Percentiles rank a stretch among this genome's conserved stretches.
phyloP scores from a whole-genome alignment of 2,113 vertebrate genomes.

The Mus pahari region DNA sequence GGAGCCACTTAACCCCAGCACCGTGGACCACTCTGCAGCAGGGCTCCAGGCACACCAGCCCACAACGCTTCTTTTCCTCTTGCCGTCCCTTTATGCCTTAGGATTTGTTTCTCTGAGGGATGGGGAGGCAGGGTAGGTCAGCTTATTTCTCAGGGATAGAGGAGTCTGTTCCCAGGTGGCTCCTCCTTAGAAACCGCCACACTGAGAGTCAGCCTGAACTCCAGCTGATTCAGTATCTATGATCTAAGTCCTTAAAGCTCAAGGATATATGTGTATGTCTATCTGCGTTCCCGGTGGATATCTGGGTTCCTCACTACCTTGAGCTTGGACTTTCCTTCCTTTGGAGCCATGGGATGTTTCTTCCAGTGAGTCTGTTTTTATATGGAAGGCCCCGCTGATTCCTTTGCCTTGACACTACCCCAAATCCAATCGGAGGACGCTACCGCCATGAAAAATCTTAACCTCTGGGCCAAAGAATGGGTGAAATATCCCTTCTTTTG shows the following conservation, averaged over 20 bases:
- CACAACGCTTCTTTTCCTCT: neutral
- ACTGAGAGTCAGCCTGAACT: constrained; percentile 1
- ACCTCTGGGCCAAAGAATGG: neutral
- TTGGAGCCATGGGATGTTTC: neutral
- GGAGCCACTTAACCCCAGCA: constrained; percentile 66
- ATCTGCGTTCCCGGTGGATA: neutral
- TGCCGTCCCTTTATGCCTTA: constrained; percentile 28
- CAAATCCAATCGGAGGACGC: neutral
- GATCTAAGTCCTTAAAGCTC: constrained; percentile 30
- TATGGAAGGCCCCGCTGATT: neutral
- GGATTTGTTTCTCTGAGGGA: constrained; percentile 15
- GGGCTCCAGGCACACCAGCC: neutral
- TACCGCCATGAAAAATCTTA: neutral
- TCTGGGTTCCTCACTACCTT: neutral
- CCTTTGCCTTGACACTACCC: neutral
- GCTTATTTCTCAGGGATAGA: constrained; percentile 30
- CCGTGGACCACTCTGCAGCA: constrained; percentile 23
- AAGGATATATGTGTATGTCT: neutral
- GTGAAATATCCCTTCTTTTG: neutral
- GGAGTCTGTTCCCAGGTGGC: neutral
- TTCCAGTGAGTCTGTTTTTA: neutral
- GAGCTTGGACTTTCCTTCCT: neutral
- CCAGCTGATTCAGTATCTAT: neutral
- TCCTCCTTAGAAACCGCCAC: neutral
- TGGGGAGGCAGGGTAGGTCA: neutral